These are phyloP conservation scores for Amphilophus citrinellus DNA, from an alignment of 2,113 vertebrate genomes.

Conservation along the genomic window DNA sequence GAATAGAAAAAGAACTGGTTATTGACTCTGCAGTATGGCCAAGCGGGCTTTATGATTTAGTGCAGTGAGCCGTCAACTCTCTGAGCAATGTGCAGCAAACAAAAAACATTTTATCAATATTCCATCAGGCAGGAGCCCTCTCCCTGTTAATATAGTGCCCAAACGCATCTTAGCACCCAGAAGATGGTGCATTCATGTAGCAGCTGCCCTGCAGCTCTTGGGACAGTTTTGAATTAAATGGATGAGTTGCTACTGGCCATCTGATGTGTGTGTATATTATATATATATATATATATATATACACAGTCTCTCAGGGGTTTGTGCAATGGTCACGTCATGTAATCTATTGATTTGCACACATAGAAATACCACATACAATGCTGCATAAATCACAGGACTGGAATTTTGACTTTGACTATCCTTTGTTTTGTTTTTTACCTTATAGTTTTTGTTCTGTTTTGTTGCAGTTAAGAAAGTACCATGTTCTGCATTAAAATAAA, in stretches of 20 bases:
- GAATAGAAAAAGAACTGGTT: constrained; percentile 76
- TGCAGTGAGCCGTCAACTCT: constrained; percentile 78
- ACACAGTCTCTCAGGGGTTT: background rate
- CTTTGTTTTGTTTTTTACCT: background rate
- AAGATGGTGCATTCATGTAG: constrained; percentile 53
- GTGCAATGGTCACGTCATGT: background rate
- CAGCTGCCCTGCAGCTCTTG: constrained; percentile 43
- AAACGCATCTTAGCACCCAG: constrained; percentile 43
- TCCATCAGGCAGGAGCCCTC: constrained; percentile 73
- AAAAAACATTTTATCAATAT: constrained; percentile 84
- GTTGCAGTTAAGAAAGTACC: background rate
- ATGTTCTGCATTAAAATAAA: background rate
- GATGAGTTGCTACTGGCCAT: constrained; percentile 33
- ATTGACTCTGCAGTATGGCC: constrained; percentile 74
- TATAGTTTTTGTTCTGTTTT: background rate
- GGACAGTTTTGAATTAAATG: constrained; percentile 56
- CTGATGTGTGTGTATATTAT: no score
- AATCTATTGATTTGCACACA: no score
- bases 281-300: no score
- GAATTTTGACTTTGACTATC: background rate
- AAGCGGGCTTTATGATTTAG: constrained; percentile 77
- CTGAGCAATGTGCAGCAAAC: constrained; percentile 74
- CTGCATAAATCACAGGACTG: background rate
- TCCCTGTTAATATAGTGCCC: constrained; percentile 71
- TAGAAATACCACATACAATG: no score